Conservation (phyloP, 2,113 vertebrate genomes). For the Prinia subflava region DNA sequence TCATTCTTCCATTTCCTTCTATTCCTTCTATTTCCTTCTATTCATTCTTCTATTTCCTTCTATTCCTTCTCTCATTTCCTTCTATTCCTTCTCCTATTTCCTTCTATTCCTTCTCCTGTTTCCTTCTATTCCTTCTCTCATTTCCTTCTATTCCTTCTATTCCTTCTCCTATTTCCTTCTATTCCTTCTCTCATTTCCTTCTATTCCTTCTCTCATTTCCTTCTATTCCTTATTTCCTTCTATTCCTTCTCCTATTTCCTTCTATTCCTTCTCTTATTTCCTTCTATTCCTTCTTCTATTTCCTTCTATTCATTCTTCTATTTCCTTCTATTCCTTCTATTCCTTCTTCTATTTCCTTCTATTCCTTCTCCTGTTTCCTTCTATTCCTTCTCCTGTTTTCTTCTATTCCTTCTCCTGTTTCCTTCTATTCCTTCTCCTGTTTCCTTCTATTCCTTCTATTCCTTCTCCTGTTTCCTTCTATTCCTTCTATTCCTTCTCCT, state of each 20-base stretch:
- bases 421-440: background rate
- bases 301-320: too few relatives aligned
- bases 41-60: too few relatives aligned
- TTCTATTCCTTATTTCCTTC: too few relatives aligned
- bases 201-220: background rate
- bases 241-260: too few relatives aligned
- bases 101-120: too few relatives aligned
- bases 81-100: too few relatives aligned
- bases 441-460: too few relatives aligned
- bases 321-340: background rate
- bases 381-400: too few relatives aligned
- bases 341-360: background rate
- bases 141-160: too few relatives aligned
- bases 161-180: accelerated
- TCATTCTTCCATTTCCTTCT: background rate
- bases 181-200: background rate
- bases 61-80: too few relatives aligned
- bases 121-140: background rate
- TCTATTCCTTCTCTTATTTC: background rate
- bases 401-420: background rate
- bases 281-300: too few relatives aligned
- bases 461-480: background rate
- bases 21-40: background rate
- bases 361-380: too few relatives aligned
- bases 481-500: background rate